Conservation (phyloP, 1,140 invertebrate species). For the Lycorma delicatula region DNA sequence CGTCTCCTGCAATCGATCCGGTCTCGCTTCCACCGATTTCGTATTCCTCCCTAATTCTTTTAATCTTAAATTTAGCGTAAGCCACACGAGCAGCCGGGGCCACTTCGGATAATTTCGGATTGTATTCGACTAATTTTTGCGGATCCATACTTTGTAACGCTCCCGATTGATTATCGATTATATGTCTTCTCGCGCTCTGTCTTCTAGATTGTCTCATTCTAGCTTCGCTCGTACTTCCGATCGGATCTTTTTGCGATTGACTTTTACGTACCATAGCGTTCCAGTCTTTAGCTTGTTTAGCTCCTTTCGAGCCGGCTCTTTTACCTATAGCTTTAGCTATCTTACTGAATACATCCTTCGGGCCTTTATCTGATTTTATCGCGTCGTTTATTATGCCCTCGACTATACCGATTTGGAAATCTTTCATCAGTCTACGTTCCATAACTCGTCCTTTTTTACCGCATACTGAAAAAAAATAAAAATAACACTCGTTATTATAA, state of each 20-base stretch:
- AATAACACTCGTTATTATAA: too few relatives aligned
- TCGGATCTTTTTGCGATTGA: slow-evolving; percentile 58
- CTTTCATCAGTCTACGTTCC: slow-evolving; percentile 76
- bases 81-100: slow-evolving; percentile 66
- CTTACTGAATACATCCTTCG: slow-evolving; percentile 71
- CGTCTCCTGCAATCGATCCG: slow-evolving; percentile 8
- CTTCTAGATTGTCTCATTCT: slow-evolving; percentile 46
- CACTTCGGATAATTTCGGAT: slow-evolving; percentile 64
- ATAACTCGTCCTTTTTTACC: slow-evolving; percentile 77
- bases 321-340: slow-evolving; percentile 66
- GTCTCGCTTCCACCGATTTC: slow-evolving; percentile 27
- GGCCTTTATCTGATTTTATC: slow-evolving; percentile 50
- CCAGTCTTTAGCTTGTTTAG: slow-evolving; percentile 77
- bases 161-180: slow-evolving; percentile 49
- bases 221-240: slow-evolving; percentile 61
- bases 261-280: slow-evolving; percentile 68
- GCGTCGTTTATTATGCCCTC: slow-evolving; percentile 70
- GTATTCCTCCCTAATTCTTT: slow-evolving; percentile 49
- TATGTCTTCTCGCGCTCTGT: slow-evolving; percentile 57
- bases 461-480: slow-evolving; percentile 44
- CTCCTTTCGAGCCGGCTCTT: slow-evolving; percentile 44
- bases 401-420: slow-evolving; percentile 81
- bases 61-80: slow-evolving; percentile 77
- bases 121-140: slow-evolving; percentile 63
- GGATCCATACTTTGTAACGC: slow-evolving; percentile 53